These are phyloP conservation scores for Lamproptera curius DNA, from an alignment of 2,888 invertebrate genomes.

Conservation along the genomic window DNA sequence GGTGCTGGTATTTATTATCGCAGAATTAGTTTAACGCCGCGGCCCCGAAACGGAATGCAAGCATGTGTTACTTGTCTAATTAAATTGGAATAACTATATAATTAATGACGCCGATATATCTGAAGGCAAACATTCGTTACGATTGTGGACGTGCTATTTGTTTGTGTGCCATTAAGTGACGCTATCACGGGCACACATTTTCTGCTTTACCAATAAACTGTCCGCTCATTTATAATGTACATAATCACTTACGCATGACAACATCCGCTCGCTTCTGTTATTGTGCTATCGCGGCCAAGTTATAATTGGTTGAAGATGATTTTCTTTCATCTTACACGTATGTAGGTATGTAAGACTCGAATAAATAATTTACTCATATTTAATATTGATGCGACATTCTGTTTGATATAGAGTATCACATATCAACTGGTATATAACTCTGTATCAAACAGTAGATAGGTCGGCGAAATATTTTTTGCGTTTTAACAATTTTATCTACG, in stretches of 20 bases:
- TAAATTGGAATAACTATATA: conserved; percentile 14
- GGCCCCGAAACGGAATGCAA: conserved; percentile 48
- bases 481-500: too few relatives aligned
- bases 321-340: conserved; percentile 7
- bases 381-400: too few relatives aligned
- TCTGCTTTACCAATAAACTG: neutral
- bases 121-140: neutral
- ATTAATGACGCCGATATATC: conserved; percentile 15
- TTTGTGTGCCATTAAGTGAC: neutral
- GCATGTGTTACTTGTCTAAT: conserved; percentile 17
- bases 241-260: conserved; percentile 7
- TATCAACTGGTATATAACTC: too few relatives aligned
- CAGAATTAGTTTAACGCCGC: conserved; percentile 59
- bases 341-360: neutral
- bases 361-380: too few relatives aligned
- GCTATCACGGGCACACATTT: neutral
- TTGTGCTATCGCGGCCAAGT: conserved; percentile 1
- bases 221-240: neutral
- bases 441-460: too few relatives aligned
- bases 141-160: neutral
- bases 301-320: conserved; percentile 2
- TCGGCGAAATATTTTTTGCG: too few relatives aligned
- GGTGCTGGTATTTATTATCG: conserved; percentile 62
- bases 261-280: conserved; percentile 2
- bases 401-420: too few relatives aligned